Conservation (phyloP, 2,888 invertebrate genomes). For the Diarsia rubi region DNA sequence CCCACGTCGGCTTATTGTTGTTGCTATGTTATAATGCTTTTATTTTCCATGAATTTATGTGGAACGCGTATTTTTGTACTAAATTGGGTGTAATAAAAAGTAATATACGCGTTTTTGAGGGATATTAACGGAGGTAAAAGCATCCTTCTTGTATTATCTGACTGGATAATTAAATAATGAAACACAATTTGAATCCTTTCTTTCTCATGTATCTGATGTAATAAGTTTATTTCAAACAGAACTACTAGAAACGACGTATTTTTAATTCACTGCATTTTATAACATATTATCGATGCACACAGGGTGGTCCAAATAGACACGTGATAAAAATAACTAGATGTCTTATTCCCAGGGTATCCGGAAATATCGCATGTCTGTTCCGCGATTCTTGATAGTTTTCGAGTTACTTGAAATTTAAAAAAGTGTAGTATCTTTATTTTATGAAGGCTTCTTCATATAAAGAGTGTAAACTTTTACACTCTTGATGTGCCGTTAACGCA, state of each 20-base stretch:
- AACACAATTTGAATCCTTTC: background rate
- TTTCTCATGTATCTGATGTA: background rate
- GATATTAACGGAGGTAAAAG: constrained; percentile 33
- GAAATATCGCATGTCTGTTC: background rate
- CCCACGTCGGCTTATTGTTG: constrained; percentile 69
- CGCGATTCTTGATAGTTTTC: background rate
- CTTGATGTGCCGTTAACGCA: too few relatives aligned
- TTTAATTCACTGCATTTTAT: background rate
- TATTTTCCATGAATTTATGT: constrained; percentile 68
- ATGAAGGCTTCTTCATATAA: too few relatives aligned
- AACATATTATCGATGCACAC: background rate
- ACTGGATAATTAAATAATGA: constrained; percentile 13
- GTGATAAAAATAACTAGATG: background rate
- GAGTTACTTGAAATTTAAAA: background rate
- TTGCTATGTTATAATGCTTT: constrained; percentile 66
- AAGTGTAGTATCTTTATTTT: too few relatives aligned
- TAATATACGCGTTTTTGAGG: constrained; percentile 49
- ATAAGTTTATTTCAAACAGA: background rate
- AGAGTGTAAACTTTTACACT: too few relatives aligned
- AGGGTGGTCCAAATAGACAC: too few relatives aligned
- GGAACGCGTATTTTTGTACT: constrained; percentile 51
- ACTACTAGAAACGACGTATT: background rate
- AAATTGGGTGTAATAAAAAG: constrained; percentile 61
- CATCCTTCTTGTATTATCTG: constrained; percentile 18
- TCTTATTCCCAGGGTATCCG: background rate